These are phyloP conservation scores for Bos javanicus DNA, from an alignment of 2,113 vertebrate genomes.

Conservation along the genomic window DNA sequence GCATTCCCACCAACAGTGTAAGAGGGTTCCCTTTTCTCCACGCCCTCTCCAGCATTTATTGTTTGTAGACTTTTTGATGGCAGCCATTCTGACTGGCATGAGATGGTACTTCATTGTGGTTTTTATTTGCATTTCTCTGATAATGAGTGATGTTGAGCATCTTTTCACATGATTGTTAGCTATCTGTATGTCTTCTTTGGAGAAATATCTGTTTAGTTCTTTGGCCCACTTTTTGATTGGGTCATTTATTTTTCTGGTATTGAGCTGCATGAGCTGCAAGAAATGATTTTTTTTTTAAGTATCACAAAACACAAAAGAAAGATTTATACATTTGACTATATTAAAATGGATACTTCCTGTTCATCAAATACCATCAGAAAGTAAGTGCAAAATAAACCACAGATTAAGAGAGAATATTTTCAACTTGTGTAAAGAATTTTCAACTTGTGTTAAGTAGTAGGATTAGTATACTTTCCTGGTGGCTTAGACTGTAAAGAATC, in stretches of 20 bases:
- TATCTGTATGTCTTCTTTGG: background rate
- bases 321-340: background rate
- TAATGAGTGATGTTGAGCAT: background rate
- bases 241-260: background rate
- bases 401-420: background rate
- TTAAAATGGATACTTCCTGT: background rate
- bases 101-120: background rate
- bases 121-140: background rate
- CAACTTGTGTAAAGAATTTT: background rate
- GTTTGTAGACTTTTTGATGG: background rate
- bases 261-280: background rate
- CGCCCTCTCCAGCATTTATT: background rate
- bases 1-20: background rate
- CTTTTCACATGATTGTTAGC: background rate
- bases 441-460: background rate
- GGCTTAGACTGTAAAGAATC: background rate
- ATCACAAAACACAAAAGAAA: background rate
- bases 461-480: background rate
- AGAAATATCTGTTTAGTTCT: background rate
- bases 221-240: background rate
- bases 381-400: background rate
- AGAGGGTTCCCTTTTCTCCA: background rate
- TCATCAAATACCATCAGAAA: background rate
- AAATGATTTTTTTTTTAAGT: background rate
- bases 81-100: background rate